Evolutionary conservation across 2,113 vertebrate genomes (phyloP).

Genomic region (Pelobates fuscus): DNA sequence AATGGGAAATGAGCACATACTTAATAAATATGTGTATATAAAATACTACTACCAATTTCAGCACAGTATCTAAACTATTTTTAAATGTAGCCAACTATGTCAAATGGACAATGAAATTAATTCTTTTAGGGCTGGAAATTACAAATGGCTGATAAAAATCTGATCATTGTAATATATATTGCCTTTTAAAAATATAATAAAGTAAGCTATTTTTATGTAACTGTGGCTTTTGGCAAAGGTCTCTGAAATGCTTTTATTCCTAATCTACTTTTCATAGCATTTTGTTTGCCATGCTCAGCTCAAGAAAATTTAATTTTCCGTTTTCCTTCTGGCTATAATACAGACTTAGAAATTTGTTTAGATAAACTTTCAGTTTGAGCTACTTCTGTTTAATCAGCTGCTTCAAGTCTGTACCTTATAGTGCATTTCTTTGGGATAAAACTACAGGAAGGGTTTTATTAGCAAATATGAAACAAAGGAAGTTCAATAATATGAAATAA

Average conservation of each 20-base stretch:
- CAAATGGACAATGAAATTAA: slow-evolving; percentile 16
- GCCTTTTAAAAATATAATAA: slow-evolving; percentile 46
- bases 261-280: slow-evolving; percentile 48
- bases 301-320: slow-evolving; percentile 53
- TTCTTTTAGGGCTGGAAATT: slow-evolving; percentile 23
- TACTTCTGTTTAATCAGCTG: slow-evolving; percentile 51
- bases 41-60: not conserved
- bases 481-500: no score
- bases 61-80: not conserved
- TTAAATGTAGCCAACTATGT: not conserved
- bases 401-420: not conserved
- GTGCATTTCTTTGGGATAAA: no score
- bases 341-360: slow-evolving; percentile 41
- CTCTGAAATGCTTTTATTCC: slow-evolving; percentile 59
- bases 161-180: slow-evolving; percentile 27
- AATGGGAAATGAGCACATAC: no score
- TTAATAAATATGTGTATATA: not conserved
- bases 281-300: slow-evolving; percentile 51
- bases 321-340: slow-evolving; percentile 48
- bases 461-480: no score
- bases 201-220: slow-evolving; percentile 46
- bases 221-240: slow-evolving; percentile 38
- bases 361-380: slow-evolving; percentile 52
- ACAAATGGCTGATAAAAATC: slow-evolving; percentile 33
- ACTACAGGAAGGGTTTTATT: not conserved